phyloP scores from a whole-genome alignment of 2,113 vertebrate species.

The Pseudorhombus dupliciocellatus region DNA sequence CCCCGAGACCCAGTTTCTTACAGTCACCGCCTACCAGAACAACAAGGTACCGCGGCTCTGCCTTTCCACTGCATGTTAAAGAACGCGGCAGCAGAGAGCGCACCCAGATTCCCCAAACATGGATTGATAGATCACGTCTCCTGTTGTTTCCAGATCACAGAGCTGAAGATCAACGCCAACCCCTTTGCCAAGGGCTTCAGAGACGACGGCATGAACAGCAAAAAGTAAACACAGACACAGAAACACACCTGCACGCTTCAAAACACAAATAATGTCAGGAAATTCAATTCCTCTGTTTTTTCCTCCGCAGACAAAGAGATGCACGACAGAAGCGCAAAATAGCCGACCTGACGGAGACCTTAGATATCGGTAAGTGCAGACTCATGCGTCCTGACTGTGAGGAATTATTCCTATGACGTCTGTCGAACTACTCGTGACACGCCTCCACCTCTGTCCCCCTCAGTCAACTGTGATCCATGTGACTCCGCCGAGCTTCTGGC shows the following conservation, averaged over 20 bases:
- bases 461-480: constrained; percentile 79
- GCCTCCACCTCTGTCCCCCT: not conserved
- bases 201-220: constrained; percentile 83
- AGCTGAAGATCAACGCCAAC: constrained; percentile 82
- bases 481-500: constrained; percentile 72
- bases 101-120: no score
- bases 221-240: constrained; percentile 67
- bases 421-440: not conserved
- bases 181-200: constrained; percentile 83
- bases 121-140: no score
- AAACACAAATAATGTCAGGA: not conserved
- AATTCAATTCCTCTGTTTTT: not conserved
- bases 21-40: constrained; percentile 85
- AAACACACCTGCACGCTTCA: not conserved
- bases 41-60: constrained; percentile 67
- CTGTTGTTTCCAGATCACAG: constrained; percentile 74
- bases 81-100: no score
- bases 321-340: constrained; percentile 81
- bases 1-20: constrained; percentile 82
- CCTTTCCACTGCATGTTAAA: not conserved
- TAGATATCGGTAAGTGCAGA: constrained; percentile 74
- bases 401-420: not conserved
- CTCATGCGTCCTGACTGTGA: not conserved
- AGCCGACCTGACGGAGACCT: constrained; percentile 47
- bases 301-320: constrained; percentile 79